These are phyloP conservation scores for Scelioninae gen. 1 DNA, from an alignment of 2,888 invertebrate genomes.

Conservation along the genomic window DNA sequence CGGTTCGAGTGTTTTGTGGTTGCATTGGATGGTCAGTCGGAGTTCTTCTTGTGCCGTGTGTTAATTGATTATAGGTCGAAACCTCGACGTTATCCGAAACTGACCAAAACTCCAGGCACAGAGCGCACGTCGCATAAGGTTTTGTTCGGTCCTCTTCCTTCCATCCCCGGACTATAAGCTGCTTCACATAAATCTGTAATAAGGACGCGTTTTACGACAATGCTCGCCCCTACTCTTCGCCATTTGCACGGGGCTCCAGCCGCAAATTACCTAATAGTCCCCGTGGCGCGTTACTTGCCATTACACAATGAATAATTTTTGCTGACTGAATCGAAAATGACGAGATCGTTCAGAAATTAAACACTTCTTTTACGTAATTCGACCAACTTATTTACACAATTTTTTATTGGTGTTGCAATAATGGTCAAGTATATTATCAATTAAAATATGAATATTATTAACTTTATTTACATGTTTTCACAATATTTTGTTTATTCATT, in stretches of 20 bases:
- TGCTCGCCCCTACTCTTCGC: constrained; percentile 27
- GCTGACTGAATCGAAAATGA: constrained; percentile 47
- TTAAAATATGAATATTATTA: no score
- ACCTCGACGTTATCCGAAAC: constrained; percentile 72
- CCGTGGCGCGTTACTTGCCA: constrained; percentile 70
- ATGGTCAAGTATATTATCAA: no score
- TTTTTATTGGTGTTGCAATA: no score
- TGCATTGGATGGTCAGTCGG: constrained; percentile 62
- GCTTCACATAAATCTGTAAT: constrained; percentile 70
- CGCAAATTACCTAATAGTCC: constrained; percentile 70
- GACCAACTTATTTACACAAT: no score
- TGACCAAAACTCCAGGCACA: constrained; percentile 71
- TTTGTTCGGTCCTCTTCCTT: constrained; percentile 66
- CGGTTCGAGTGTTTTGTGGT: constrained; percentile 69
- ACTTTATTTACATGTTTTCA: no score
- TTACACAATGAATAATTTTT: constrained; percentile 76
- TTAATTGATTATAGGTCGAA: constrained; percentile 82
- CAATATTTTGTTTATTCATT: no score
- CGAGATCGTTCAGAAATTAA: background rate
- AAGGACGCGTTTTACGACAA: constrained; percentile 70
- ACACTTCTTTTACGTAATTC: background rate
- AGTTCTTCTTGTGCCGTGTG: constrained; percentile 75
- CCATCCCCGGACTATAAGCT: constrained; percentile 53
- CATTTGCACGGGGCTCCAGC: constrained; percentile 57
- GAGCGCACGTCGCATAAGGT: constrained; percentile 67